These are phyloP conservation scores for Homalodisca vitripennis DNA, from an alignment of 1,140 invertebrate species.

Conservation along the genomic window DNA sequence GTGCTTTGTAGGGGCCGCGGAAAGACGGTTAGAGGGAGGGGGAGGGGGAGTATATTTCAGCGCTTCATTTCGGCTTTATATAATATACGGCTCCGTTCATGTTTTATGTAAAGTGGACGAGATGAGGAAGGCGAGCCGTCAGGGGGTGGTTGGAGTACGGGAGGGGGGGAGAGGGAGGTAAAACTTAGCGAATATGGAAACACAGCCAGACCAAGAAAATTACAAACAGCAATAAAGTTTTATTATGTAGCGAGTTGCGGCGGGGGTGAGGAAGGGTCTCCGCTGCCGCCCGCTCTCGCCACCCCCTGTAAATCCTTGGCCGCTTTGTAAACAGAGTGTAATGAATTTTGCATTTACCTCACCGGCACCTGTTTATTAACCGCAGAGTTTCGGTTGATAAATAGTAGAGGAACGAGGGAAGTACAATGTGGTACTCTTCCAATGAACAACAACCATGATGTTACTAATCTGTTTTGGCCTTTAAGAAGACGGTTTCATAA, in stretches of 20 bases:
- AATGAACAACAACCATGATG: no score
- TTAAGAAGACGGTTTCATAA: no score
- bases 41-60: neutral
- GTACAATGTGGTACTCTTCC: no score
- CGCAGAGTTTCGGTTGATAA: no score
- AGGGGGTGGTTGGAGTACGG: neutral
- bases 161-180: neutral
- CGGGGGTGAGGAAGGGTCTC: neutral
- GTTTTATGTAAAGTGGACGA: constrained; percentile 28
- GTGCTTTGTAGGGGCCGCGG: neutral
- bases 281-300: no score
- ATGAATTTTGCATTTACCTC: no score
- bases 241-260: constrained; percentile 18
- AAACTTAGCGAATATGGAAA: constrained; percentile 24
- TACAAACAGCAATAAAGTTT: constrained; percentile 33
- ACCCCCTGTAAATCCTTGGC: no score
- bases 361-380: no score
- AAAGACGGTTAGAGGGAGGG: neutral
- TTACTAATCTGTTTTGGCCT: no score
- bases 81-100: constrained; percentile 29
- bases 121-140: neutral
- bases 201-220: constrained; percentile 19
- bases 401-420: no score
- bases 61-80: constrained; percentile 12
- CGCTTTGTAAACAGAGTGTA: no score